These are phyloP conservation scores for Spodoptera frugiperda DNA, from an alignment of 1,140 invertebrate species.

Conservation along the genomic window DNA sequence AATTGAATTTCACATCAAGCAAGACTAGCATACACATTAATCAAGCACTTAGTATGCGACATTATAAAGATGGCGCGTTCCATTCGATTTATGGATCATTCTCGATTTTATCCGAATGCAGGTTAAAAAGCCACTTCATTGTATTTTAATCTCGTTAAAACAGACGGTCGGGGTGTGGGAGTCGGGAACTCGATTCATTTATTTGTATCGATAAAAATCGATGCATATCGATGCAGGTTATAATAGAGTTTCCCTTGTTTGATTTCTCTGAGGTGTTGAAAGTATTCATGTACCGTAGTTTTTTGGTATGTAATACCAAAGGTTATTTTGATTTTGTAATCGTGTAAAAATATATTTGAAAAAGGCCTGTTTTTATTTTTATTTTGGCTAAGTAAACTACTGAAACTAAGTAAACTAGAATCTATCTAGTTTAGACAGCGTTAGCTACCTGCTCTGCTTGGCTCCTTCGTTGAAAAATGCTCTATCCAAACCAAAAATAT, in stretches of 20 bases:
- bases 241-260: neutral
- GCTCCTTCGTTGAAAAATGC: too few species aligned
- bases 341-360: too few species aligned
- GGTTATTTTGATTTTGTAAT: too few species aligned
- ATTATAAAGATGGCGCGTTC: slow-evolving; percentile 5
- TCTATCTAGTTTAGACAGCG: too few species aligned
- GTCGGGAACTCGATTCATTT: slow-evolving; percentile 19
- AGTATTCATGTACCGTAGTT: neutral
- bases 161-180: slow-evolving; percentile 5
- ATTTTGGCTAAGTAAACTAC: too few species aligned
- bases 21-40: neutral
- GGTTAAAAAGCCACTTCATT: slow-evolving; percentile 38
- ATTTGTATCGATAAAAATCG: slow-evolving; percentile 31
- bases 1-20: neutral
- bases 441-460: too few species aligned
- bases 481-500: too few species aligned
- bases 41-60: slow-evolving; percentile 1
- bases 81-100: slow-evolving; percentile 19
- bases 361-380: too few species aligned
- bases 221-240: slow-evolving; percentile 6
- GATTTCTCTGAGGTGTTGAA: slow-evolving; percentile 1
- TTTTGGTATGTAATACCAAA: too few species aligned
- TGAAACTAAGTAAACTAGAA: too few species aligned
- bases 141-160: slow-evolving; percentile 41
- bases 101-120: slow-evolving; percentile 32